Conservation (phyloP, 2,888 invertebrate species). For the Seira musarum region DNA sequence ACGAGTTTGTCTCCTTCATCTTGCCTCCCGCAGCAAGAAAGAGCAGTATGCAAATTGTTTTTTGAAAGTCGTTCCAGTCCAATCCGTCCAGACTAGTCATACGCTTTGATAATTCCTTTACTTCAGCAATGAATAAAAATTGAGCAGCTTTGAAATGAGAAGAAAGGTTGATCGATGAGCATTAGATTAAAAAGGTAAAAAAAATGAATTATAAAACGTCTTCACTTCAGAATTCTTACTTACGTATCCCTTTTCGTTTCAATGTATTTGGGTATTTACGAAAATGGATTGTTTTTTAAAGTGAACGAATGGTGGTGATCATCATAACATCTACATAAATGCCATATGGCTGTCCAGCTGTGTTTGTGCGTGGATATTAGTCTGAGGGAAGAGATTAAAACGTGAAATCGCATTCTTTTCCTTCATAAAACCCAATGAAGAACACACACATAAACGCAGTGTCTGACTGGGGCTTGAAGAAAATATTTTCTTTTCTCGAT, state of each 20-base stretch:
- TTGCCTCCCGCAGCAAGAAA: too few relatives aligned
- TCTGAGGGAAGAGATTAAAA: slow-evolving; percentile 1
- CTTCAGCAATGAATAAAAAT: background rate
- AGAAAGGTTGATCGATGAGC: slow-evolving; percentile 6
- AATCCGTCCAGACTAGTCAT: too few relatives aligned
- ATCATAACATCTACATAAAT: too few relatives aligned
- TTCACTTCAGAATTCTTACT: too few relatives aligned
- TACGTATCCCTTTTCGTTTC: too few relatives aligned
- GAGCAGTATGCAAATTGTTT: too few relatives aligned
- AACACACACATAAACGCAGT: slow-evolving; percentile 29
- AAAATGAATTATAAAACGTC: too few relatives aligned
- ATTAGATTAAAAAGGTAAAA: background rate
- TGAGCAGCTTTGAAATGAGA: background rate
- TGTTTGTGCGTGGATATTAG: slow-evolving; percentile 22
- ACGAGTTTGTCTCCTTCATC: too few relatives aligned
- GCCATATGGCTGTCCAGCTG: slow-evolving; percentile 34
- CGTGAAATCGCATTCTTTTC: background rate
- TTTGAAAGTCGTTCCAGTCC: too few relatives aligned
- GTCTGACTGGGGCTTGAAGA: background rate
- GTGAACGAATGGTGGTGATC: background rate
- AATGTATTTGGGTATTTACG: too few relatives aligned
- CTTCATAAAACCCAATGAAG: background rate
- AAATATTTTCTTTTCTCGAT: background rate
- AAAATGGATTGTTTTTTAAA: background rate
- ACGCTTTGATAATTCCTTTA: background rate